Evolutionary conservation across 2,797 vertebrate genomes (phyloP).

Genomic region (Karalla daura): DNA sequence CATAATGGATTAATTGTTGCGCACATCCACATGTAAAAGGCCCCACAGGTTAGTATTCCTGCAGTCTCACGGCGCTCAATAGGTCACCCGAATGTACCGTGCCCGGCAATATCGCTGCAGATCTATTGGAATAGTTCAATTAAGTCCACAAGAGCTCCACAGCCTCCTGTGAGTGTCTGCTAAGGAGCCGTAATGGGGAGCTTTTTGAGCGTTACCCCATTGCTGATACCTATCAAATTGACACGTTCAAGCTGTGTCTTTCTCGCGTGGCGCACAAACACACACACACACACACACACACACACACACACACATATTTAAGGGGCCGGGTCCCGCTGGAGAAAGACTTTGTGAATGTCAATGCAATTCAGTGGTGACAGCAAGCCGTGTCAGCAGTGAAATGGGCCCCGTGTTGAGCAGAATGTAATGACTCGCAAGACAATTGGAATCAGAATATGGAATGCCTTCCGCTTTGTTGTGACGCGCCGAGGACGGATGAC

Average conservation of each 20-base stretch:
- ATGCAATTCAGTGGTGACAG: conserved; percentile 70
- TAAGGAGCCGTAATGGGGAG: conserved; percentile 47
- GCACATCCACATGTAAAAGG: conserved; percentile 68
- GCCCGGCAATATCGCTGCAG: conserved; percentile 40
- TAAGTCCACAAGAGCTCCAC: conserved; percentile 52
- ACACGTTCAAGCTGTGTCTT: conserved; percentile 23
- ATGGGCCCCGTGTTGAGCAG: conserved; percentile 65
- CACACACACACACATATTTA: conserved; percentile 16
- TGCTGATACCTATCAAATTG: conserved; percentile 32
- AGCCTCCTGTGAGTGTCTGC: conserved; percentile 26
- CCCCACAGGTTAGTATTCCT: conserved; percentile 75
- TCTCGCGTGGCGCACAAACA: too few species aligned
- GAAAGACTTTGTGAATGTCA: conserved; percentile 76
- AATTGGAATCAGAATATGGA: conserved; percentile 67
- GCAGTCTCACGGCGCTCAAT: conserved; percentile 58
- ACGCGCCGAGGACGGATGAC: conserved; percentile 65
- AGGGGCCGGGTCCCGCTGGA: conserved; percentile 51
- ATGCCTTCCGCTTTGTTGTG: conserved; percentile 70
- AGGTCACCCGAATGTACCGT: conserved; percentile 66
- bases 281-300: neutral
- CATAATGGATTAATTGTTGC: conserved; percentile 84
- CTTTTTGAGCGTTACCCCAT: conserved; percentile 24
- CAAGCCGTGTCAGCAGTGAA: conserved; percentile 68
- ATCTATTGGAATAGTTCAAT: conserved; percentile 64
- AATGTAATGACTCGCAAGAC: conserved; percentile 75